phyloP scores from a whole-genome alignment of 2,113 vertebrate genomes.

The Psephotus haematonotus region DNA sequence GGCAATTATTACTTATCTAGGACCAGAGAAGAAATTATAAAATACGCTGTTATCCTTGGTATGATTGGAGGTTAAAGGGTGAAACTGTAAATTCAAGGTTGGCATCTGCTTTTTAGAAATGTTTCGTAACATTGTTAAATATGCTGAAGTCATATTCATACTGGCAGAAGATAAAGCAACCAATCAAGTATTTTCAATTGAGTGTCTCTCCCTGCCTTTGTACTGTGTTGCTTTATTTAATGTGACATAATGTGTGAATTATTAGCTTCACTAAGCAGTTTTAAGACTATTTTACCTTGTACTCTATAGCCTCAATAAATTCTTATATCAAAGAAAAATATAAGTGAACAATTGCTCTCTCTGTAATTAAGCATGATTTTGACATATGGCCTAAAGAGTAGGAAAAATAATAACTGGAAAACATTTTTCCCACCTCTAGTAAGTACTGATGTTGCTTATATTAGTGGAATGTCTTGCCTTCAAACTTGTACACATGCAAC shows the following conservation, averaged over 20 bases:
- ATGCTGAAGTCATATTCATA: neutral
- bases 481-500: neutral
- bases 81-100: slow-evolving; percentile 56
- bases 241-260: neutral
- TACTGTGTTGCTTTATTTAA: neutral
- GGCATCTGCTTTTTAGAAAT: slow-evolving; percentile 47
- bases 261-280: neutral
- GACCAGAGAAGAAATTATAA: slow-evolving; percentile 33
- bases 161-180: slow-evolving; percentile 23
- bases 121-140: slow-evolving; percentile 13
- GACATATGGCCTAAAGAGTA: neutral
- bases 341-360: neutral
- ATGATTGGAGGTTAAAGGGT: slow-evolving; percentile 50
- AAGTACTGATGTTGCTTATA: neutral
- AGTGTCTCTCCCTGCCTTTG: neutral
- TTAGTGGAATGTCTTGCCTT: neutral
- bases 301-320: neutral
- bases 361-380: neutral
- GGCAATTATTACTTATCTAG: slow-evolving; percentile 57
- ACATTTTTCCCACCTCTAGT: neutral
- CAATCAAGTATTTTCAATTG: neutral
- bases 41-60: slow-evolving; percentile 47
- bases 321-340: neutral
- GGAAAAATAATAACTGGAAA: neutral
- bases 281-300: neutral